Evolutionary conservation across 2,888 invertebrate species (phyloP), one percentile per base, ranked within the genome.

Genomic region (Drepana falcataria): DNA sequence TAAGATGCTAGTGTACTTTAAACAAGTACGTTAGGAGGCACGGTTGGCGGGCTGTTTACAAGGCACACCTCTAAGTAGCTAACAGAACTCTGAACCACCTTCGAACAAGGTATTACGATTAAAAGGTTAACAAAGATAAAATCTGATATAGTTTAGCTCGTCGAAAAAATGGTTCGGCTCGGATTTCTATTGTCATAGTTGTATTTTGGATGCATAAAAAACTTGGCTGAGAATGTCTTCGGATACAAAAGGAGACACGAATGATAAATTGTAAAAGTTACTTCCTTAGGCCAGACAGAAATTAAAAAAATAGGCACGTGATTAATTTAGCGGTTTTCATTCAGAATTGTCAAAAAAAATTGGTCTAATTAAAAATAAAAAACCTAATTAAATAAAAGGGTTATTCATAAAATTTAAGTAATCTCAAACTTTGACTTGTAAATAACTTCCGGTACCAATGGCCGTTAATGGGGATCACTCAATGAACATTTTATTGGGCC

Each of bases 21-120:
- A 77, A 75, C 77, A 75, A 67, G 61, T 67, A 69, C 59, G 63
- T 61, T 69, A 48, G 48, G 53, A 49, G 53, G 52, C 52, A 55
- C 55, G 3, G 4, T 5, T 37, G 37, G 3, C 5, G 56, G 55
- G 51, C 53, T 65, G 63, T 60, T 57, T 63, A 63, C 65, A 69
- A 6, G 44, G 44, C 44, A 44, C 44, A 44, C 44, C 44, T 44
- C 44, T 3, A 9, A 44, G 9, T 44, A 40, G 6, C 9, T 44
- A 4, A 37, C 37, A 37, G 37, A 3, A 37, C 37, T 37, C 4
- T 5, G 5, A 37, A 37, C 37, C 3, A 37, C 5, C 37, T 37
- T 21, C 21, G 21, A 21, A 21, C 21, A 21, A 21, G 21, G 21
- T 21, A 21, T 21, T 21, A 21, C 21, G 44, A 44, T 44, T 44